These are phyloP conservation scores for honey bee (Apis mellifera) DNA, from an alignment of 1,140 invertebrate genomes.

Conservation along the genomic window Amel_HAv3.1 CM009932.2:14405501-14406000, in stretches of 20 bases:
- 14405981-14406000: slow-evolving; percentile 71
- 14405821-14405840: neutral
- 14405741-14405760: neutral
- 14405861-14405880: too few species aligned
- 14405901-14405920: neutral
- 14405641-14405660: slow-evolving; percentile 27
- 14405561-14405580: slow-evolving; percentile 29
- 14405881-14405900: too few species aligned
- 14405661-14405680: neutral
- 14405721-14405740: neutral
- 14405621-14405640: slow-evolving; percentile 59
- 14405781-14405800: too few species aligned
- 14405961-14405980: slow-evolving; percentile 59
- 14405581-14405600: slow-evolving; percentile 18
- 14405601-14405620: slow-evolving; percentile 30
- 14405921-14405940: slow-evolving; percentile 17
- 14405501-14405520: slow-evolving; percentile 45
- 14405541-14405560: slow-evolving; percentile 30
- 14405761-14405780: too few species aligned
- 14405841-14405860: too few species aligned
- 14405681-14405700: slow-evolving; percentile 16
- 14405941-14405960: slow-evolving; percentile 35
- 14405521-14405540: slow-evolving; percentile 36
- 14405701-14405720: slow-evolving; percentile 2
- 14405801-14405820: too few species aligned